A percentile compares a stretch with the other conserved stretches of the same genome.
Evolutionary conservation across 1,140 invertebrate genomes (phyloP).

Genomic region (Drosophila gunungcola): DNA sequence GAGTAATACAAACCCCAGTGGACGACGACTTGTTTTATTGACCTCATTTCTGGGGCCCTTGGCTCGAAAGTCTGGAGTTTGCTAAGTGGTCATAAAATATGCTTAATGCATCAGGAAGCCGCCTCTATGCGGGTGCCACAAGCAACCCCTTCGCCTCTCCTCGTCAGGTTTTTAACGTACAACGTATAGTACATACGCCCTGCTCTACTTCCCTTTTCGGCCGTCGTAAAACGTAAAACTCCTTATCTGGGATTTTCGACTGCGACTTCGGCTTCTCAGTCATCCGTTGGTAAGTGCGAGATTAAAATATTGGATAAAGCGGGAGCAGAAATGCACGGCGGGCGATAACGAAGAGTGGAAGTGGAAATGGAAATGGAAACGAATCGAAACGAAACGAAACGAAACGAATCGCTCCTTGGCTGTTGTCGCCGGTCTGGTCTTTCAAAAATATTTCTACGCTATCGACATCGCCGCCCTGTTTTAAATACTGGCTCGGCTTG

Average conservation of each 20-base stretch:
- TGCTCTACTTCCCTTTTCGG: slow-evolving; percentile 6
- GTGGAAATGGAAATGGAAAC: slow-evolving; percentile 32
- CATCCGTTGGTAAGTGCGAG: slow-evolving; percentile 77
- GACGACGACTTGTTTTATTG: slow-evolving; percentile 53
- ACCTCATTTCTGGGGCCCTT: slow-evolving; percentile 38
- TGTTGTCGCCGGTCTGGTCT: slow-evolving; percentile 47
- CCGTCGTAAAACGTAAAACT: slow-evolving; percentile 62
- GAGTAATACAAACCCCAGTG: slow-evolving; percentile 18
- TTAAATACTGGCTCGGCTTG: slow-evolving; percentile 58
- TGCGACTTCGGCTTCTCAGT: slow-evolving; percentile 46
- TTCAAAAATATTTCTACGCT: slow-evolving; percentile 61
- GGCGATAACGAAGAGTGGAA: slow-evolving; percentile 57
- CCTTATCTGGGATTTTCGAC: slow-evolving; percentile 57
- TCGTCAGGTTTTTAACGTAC: background rate
- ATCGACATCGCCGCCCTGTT: slow-evolving; percentile 70
- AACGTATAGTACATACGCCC: background rate
- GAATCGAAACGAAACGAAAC: slow-evolving; percentile 21
- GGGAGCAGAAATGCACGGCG: slow-evolving; percentile 64
- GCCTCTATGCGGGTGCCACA: slow-evolving; percentile 64
- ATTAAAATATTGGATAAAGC: slow-evolving; percentile 82
- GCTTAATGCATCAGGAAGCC: slow-evolving; percentile 81
- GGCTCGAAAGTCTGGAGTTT: slow-evolving; percentile 21
- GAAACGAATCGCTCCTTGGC: slow-evolving; percentile 44
- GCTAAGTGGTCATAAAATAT: slow-evolving; percentile 82
- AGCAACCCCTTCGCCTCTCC: slow-evolving; percentile 30